Conservation (phyloP, 2,113 vertebrate species). For the Halcyon malimbica region DNA sequence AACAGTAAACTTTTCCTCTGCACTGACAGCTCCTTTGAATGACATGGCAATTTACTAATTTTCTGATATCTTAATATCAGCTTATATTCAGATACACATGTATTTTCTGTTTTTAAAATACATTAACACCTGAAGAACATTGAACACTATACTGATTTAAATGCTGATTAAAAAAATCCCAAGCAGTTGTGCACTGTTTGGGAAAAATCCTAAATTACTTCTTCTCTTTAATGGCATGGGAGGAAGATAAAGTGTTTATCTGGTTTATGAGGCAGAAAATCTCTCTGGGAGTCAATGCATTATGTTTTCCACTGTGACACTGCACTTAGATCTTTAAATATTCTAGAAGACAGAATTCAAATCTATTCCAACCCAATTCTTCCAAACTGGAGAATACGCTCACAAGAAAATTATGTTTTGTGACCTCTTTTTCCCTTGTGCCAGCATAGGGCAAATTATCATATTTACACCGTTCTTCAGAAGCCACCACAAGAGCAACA, state of each 20-base stretch:
- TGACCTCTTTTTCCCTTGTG: neutral
- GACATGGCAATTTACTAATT: neutral
- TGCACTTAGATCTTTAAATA: neutral
- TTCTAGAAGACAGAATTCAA: neutral
- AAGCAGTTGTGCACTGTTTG: neutral
- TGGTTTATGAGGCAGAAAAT: neutral
- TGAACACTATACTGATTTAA: neutral
- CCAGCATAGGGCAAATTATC: neutral
- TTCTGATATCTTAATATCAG: neutral
- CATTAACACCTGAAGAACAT: neutral
- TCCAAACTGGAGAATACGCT: neutral
- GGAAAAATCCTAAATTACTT: neutral
- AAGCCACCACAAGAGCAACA: neutral
- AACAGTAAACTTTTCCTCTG: neutral
- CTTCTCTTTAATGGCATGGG: neutral
- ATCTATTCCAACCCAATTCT: neutral
- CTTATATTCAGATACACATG: neutral
- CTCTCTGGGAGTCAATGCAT: neutral
- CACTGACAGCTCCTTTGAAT: neutral
- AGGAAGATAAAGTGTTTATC: neutral
- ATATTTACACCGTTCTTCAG: neutral
- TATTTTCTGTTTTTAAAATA: neutral
- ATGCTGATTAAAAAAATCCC: neutral
- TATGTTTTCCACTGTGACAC: neutral
- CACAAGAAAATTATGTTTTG: neutral